Conservation (phyloP, 1,140 invertebrate genomes). For the Drosophila nigrodunni region DNA sequence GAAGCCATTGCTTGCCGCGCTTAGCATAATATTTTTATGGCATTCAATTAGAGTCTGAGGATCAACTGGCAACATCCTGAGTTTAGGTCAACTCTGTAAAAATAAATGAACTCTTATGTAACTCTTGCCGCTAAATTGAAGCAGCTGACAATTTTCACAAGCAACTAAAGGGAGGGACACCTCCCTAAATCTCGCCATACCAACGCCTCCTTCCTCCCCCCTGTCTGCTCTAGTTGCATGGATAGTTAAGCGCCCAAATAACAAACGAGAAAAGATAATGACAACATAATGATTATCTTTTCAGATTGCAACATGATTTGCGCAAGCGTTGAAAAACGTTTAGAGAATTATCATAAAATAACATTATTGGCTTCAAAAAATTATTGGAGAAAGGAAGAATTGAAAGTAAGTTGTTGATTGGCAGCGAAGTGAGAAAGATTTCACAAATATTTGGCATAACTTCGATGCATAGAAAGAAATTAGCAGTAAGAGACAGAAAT, state of each 20-base stretch:
- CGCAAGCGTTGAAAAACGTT: conserved; percentile 44
- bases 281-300: conserved; percentile 25
- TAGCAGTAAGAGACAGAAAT: no score
- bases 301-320: conserved; percentile 59
- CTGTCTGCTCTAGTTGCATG: conserved; percentile 27
- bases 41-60: conserved; percentile 18
- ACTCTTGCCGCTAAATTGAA: neutral
- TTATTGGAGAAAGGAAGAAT: neutral
- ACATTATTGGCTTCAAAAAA: neutral
- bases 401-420: neutral
- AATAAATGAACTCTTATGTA: conserved; percentile 14
- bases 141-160: conserved; percentile 4
- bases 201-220: neutral
- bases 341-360: conserved; percentile 25
- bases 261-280: conserved; percentile 9
- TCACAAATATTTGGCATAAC: conserved; percentile 1
- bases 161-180: neutral
- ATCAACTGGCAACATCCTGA: conserved; percentile 1
- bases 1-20: conserved; percentile 16
- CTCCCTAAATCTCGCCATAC: neutral
- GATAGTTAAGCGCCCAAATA: conserved; percentile 41
- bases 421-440: neutral
- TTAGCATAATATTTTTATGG: conserved; percentile 21
- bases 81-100: neutral
- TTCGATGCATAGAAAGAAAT: neutral